A percentile compares a stretch with the other conserved stretches of the same genome.
These are phyloP conservation scores for Nycteola revayana DNA, from an alignment of 2,888 invertebrate genomes.

Conservation along the genomic window DNA sequence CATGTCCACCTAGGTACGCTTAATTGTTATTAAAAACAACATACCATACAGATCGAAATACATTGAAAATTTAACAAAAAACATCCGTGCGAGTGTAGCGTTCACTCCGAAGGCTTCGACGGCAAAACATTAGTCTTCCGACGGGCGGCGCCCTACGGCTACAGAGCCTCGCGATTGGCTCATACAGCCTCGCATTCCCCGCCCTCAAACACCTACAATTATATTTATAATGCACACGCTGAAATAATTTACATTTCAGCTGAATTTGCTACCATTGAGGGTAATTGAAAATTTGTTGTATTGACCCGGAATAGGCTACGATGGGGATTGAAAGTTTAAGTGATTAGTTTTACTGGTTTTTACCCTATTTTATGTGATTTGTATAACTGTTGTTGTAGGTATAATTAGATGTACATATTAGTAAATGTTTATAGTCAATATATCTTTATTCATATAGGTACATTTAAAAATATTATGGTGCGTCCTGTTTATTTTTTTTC, in stretches of 20 bases:
- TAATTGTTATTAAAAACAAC: too few relatives aligned
- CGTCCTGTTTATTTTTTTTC: too few relatives aligned
- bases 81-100: constrained; percentile 39
- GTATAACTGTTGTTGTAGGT: too few relatives aligned
- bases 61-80: constrained; percentile 4
- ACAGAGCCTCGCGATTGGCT: constrained; percentile 60
- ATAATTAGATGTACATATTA: too few relatives aligned
- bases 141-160: constrained; percentile 66
- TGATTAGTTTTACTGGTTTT: constrained; percentile 55
- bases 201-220: constrained; percentile 77
- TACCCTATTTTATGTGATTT: constrained; percentile 15
- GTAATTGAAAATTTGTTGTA: constrained; percentile 82
- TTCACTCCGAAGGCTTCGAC: constrained; percentile 67
- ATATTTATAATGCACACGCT: constrained; percentile 80
- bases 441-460: too few relatives aligned
- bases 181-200: constrained; percentile 36
- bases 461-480: too few relatives aligned
- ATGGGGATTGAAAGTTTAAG: constrained; percentile 50
- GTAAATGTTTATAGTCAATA: too few relatives aligned
- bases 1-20: too few relatives aligned
- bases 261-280: constrained; percentile 78
- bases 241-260: constrained; percentile 81
- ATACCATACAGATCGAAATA: constrained; percentile 1
- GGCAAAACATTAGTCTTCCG: constrained; percentile 75
- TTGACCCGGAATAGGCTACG: constrained; percentile 68